Base-by-base conservation (phyloP, 2,888 invertebrate species). In the Caenorhabditis parvicauda region DNA sequence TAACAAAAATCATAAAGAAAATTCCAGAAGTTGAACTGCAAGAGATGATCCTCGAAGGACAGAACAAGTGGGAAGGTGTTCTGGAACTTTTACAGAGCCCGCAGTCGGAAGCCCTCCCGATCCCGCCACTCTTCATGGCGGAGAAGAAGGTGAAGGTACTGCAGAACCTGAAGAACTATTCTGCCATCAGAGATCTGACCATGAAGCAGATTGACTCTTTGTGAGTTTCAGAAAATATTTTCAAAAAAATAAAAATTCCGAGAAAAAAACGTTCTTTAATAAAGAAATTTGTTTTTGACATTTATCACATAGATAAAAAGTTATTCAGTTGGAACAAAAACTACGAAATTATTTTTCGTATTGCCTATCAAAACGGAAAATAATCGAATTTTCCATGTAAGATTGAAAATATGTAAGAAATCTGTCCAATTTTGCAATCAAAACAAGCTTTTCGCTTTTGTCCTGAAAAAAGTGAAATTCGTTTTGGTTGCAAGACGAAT, bases 1-100 rank as follows among this genome's bases (percentile, higher is more conserved):
- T 17, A 19, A 41, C 7, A 41, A 32, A 32, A 32, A 32, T 32
- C n/a, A 32, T 12, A 17, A 5, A 22, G 9, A 17, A 19, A 49
- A 32, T 27, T 77, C 25, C 74, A 83, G 95, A 96, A 82, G 89
- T 92, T 0, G 88, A 90, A 56, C 86, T 95, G 41, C 93, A 92
- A 83, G 85, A 94, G 54, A 89, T 92, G 85, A 89, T 95, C 61
- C 83, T 91, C 44, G 88, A 91, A 76, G 77, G 82, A 48, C 80
- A 84, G 82, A 87, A 87, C 32, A 93, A 92, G 82, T 88, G 46
- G 50, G 38, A 39, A 9, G 62, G 56, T 21, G 48, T 47, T 25
- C 46, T 38, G 6, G 46, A 28, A 9, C 53, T 59, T 9, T 29
- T 63, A 2, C 43, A 52, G 7, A 41, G 28, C 5, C 42, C 46